phyloP scores from a whole-genome alignment of 2,888 invertebrate genomes.

The Beris chalybata region DNA sequence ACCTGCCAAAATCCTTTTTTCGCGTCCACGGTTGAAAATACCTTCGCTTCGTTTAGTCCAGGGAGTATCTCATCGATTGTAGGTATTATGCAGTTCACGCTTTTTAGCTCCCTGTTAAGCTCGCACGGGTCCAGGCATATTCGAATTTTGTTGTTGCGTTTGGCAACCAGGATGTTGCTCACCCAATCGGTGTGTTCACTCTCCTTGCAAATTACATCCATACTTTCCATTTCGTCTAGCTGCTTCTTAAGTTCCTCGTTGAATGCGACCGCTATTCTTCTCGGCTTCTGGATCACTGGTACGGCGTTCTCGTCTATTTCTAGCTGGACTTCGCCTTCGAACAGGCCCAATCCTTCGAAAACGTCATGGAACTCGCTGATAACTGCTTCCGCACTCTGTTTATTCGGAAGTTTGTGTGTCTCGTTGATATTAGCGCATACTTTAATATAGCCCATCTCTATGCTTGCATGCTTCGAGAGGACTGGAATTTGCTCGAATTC shows the following conservation, averaged over 20 bases:
- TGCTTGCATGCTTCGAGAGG: too few relatives aligned
- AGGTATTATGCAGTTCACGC: not conserved
- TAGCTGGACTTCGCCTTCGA: not conserved
- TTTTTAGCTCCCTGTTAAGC: not conserved
- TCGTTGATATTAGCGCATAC: too few relatives aligned
- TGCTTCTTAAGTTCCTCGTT: not conserved
- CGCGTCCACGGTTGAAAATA: slow-evolving; percentile 1
- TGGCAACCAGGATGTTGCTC: not conserved
- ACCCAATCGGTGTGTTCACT: not conserved
- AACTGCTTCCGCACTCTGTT: too few relatives aligned
- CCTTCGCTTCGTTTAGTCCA: not conserved
- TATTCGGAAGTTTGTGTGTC: too few relatives aligned
- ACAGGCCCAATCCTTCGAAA: not conserved
- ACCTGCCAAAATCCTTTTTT: not conserved
- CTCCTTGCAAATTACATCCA: not conserved
- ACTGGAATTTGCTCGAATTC: too few relatives aligned
- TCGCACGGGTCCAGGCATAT: not conserved
- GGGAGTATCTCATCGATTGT: not conserved
- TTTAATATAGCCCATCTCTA: too few relatives aligned
- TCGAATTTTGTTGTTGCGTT: not conserved
- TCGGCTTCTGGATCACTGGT: not conserved
- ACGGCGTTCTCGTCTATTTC: not conserved
- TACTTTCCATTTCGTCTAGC: not conserved
- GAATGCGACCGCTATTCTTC: not conserved
- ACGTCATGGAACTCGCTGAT: too few relatives aligned